Evolutionary conservation across 2,113 vertebrate genomes (phyloP).

Genomic region (Hemichromis elongatus): DNA sequence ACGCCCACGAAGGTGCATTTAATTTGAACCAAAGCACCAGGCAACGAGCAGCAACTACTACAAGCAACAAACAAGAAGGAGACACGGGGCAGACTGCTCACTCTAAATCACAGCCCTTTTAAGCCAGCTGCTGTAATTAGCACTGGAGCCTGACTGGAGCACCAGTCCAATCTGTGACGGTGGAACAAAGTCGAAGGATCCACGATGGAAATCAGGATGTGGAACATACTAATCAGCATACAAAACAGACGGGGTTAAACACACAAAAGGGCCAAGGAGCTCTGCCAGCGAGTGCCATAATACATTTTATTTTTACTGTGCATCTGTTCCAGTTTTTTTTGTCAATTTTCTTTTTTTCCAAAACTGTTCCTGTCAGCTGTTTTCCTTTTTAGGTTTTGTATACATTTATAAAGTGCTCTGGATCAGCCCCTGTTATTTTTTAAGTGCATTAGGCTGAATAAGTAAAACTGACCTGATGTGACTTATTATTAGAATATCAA

Average conservation of each 20-base stretch:
- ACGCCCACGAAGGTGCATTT: background rate
- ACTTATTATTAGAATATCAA: background rate
- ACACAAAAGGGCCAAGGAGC: background rate
- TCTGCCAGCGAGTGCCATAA: background rate
- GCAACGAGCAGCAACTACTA: background rate
- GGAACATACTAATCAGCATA: background rate
- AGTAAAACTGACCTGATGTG: background rate
- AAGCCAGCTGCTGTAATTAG: background rate
- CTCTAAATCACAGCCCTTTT: background rate
- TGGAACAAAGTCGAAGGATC: background rate
- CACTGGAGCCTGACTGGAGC: background rate
- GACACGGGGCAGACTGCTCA: background rate
- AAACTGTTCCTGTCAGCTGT: background rate
- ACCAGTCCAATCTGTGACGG: background rate
- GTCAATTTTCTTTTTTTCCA: background rate
- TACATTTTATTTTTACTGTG: background rate
- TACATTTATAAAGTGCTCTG: background rate
- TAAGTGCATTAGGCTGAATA: background rate
- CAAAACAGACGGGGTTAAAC: background rate
- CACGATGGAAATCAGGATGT: background rate
- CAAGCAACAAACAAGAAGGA: background rate
- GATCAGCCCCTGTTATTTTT: background rate
- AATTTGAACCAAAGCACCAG: background rate
- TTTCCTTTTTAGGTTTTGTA: background rate
- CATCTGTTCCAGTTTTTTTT: background rate